Conservation (phyloP, 2,113 vertebrate genomes). For the Triplophysa siluroides region DNA sequence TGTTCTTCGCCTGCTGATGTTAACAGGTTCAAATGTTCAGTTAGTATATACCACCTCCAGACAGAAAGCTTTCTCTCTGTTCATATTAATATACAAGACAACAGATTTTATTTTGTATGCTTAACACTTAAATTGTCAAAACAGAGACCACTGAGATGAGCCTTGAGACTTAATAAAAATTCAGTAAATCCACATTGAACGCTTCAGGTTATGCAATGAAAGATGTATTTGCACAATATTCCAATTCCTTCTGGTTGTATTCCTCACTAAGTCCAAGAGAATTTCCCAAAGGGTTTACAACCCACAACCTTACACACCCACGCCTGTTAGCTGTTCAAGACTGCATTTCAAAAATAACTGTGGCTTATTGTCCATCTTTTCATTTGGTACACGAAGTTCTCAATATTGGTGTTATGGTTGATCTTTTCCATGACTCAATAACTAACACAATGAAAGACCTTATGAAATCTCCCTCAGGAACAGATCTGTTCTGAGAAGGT, state of each 20-base stretch:
- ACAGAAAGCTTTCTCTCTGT: neutral
- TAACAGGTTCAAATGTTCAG: too few species aligned
- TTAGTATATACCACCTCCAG: too few species aligned
- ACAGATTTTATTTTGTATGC: neutral
- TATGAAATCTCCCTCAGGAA: neutral
- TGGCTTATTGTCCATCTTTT: neutral
- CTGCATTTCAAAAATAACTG: neutral
- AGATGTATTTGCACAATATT: constrained; percentile 2
- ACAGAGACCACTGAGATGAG: neutral
- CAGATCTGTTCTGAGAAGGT: neutral
- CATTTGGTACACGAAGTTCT: neutral
- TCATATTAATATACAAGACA: neutral
- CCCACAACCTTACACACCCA: neutral
- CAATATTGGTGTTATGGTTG: neutral
- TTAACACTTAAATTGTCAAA: neutral
- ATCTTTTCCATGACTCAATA: neutral
- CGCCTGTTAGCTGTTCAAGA: neutral
- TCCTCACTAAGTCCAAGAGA: neutral
- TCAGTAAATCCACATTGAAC: neutral
- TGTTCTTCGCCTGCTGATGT: too few species aligned
- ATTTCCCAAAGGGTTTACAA: neutral
- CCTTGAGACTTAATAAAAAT: neutral
- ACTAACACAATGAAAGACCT: neutral
- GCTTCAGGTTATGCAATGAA: neutral
- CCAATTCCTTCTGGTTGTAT: neutral